Evolutionary conservation across 2,113 vertebrate genomes (phyloP).

Genomic region (Podarcis muralis): DNA sequence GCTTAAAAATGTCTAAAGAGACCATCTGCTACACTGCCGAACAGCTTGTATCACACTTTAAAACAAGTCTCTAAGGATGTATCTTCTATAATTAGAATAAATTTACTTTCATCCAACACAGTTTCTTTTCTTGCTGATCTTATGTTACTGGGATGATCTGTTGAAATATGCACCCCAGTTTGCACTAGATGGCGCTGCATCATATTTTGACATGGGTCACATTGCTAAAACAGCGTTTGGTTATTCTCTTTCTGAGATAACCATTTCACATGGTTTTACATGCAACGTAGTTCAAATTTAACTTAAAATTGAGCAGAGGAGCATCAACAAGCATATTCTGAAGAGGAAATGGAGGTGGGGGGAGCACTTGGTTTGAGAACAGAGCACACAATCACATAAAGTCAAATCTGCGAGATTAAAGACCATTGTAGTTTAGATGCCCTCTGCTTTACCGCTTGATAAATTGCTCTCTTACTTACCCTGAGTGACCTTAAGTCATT

Average conservation of each 20-base stretch:
- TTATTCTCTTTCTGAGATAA: background rate
- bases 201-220: constrained; percentile 42
- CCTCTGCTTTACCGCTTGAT: background rate
- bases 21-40: too few species aligned
- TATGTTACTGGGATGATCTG: background rate
- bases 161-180: background rate
- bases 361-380: background rate
- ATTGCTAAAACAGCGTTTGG: fast-evolving
- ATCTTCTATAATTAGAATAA: background rate
- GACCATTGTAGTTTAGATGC: background rate
- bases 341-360: background rate
- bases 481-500: background rate
- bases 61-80: background rate
- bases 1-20: too few species aligned
- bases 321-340: background rate
- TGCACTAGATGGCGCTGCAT: constrained; percentile 68
- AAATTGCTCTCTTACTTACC: background rate
- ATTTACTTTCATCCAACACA: background rate
- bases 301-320: background rate
- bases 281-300: background rate
- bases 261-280: background rate
- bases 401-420: background rate
- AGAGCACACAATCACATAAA: background rate
- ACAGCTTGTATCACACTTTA: background rate
- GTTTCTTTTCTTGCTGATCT: background rate